Conservation (phyloP, 2,113 vertebrate species). For the Struthidea cinerea region DNA sequence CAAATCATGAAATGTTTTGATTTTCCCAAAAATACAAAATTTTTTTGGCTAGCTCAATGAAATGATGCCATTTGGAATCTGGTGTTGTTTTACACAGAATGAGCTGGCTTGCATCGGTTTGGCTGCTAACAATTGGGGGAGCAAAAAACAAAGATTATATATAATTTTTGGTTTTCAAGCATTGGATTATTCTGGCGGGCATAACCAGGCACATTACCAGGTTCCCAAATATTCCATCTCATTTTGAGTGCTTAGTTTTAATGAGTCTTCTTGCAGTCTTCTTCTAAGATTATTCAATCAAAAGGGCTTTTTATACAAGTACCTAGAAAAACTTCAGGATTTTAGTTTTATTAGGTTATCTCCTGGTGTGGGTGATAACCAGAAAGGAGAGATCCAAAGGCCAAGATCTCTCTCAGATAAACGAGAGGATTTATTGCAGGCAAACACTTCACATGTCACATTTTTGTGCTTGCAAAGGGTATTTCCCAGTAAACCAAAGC, state of each 20-base stretch:
- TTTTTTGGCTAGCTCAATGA: background rate
- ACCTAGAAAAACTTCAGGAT: background rate
- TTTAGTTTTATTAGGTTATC: background rate
- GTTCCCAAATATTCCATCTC: background rate
- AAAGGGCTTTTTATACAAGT: background rate
- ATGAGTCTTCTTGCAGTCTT: background rate
- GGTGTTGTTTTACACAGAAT: background rate
- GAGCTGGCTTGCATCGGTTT: background rate
- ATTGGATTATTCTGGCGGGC: background rate
- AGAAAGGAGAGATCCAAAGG: background rate
- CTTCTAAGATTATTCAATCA: background rate
- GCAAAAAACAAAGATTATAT: background rate
- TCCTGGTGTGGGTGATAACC: background rate
- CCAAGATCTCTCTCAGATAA: background rate
- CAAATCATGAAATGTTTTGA: background rate
- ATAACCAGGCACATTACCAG: background rate
- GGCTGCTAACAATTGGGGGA: background rate
- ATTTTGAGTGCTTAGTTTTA: background rate
- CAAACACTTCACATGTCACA: background rate
- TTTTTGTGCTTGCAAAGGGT: background rate
- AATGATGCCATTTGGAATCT: background rate
- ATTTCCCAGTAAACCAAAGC: background rate
- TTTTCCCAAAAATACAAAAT: slow-evolving; percentile 41
- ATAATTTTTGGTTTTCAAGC: background rate
- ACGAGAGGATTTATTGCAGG: background rate